Evolutionary conservation across 2,797 vertebrate genomes (phyloP).

Genomic region (Hoplostethus mediterraneus): DNA sequence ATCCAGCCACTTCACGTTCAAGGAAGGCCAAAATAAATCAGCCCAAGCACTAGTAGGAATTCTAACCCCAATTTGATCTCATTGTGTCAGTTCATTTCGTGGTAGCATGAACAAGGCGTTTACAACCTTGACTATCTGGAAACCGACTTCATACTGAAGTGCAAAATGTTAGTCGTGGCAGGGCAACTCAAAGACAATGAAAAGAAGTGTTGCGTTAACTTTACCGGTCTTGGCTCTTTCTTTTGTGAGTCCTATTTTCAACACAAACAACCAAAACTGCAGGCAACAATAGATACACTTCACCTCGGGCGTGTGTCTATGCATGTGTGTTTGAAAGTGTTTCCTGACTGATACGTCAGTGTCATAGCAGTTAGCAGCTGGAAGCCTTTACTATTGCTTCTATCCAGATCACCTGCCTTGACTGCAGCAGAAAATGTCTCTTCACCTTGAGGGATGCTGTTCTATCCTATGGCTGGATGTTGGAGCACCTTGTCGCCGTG

Average conservation of each 20-base stretch:
- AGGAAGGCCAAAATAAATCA: neutral
- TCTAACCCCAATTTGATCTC: neutral
- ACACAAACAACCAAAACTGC: constrained; percentile 4
- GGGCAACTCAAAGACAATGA: neutral
- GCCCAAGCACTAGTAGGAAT: neutral
- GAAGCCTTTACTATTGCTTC: constrained; percentile 18
- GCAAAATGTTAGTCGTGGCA: neutral
- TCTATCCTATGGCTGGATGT: constrained; percentile 55
- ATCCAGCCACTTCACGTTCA: neutral
- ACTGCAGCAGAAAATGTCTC: constrained; percentile 30
- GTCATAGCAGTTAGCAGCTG: constrained; percentile 11
- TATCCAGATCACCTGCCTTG: constrained; percentile 26
- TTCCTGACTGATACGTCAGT: constrained; percentile 29
- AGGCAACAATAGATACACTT: neutral
- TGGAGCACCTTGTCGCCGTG: constrained; percentile 27
- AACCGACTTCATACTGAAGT: neutral
- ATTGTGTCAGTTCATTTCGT: neutral
- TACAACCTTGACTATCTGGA: neutral
- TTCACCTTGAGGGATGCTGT: constrained; percentile 30
- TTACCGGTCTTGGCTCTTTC: neutral
- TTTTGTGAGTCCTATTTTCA: neutral
- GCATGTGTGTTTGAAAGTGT: neutral
- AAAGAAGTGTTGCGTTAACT: neutral
- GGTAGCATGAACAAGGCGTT: neutral
- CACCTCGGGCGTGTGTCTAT: constrained; percentile 10